phyloP scores from a whole-genome alignment of 2,113 vertebrate genomes.

The Sinocyclocheilus grahami region DNA sequence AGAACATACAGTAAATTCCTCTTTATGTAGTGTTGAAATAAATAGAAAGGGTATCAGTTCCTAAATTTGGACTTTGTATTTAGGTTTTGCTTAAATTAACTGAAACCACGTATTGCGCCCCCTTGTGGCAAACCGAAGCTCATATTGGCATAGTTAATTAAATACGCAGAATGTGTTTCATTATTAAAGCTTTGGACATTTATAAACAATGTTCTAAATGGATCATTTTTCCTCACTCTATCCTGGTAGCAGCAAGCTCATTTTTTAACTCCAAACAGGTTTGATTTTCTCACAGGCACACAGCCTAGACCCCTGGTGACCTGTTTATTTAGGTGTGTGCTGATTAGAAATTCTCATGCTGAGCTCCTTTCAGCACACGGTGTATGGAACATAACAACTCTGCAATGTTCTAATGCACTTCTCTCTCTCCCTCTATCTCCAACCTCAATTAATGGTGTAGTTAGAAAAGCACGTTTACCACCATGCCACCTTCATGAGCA shows the following conservation, averaged over 20 bases:
- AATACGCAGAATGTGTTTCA: neutral
- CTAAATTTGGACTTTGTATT: neutral
- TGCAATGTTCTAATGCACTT: slow-evolving; percentile 56
- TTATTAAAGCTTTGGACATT: neutral
- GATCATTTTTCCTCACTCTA: neutral
- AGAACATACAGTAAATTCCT: neutral
- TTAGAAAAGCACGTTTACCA: neutral
- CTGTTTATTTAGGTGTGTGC: slow-evolving; percentile 81
- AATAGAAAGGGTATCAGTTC: neutral
- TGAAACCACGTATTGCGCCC: neutral
- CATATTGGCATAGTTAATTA: neutral
- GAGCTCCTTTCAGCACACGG: slow-evolving; percentile 66
- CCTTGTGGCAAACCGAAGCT: neutral
- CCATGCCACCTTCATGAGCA: neutral
- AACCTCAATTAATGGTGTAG: neutral
- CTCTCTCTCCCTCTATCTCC: neutral
- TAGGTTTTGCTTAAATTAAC: neutral
- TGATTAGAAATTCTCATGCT: slow-evolving; percentile 82
- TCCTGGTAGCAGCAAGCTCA: slow-evolving; percentile 55
- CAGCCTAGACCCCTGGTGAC: slow-evolving; percentile 69
- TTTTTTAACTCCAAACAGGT: slow-evolving; percentile 70
- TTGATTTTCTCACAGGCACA: slow-evolving; percentile 78
- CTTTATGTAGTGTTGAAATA: neutral
- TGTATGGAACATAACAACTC: slow-evolving; percentile 72
- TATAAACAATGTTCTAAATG: neutral